Percentiles rank a stretch among this genome's conserved stretches.
Conservation (phyloP, 2,888 invertebrate genomes). For the Ditula angustiorana region DNA sequence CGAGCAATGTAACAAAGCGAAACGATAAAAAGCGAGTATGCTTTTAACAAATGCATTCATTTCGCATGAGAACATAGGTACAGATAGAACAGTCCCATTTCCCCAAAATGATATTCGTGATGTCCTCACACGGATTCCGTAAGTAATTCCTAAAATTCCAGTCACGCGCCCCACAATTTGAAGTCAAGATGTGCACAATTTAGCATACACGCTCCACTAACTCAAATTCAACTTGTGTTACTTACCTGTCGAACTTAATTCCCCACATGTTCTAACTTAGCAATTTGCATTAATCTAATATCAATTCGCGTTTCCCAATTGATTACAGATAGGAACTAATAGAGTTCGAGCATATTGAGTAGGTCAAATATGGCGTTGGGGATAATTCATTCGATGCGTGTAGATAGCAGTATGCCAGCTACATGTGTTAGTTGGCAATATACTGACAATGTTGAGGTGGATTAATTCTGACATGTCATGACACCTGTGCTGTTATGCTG, state of each 20-base stretch:
- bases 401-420: too few relatives aligned
- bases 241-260: slow-evolving; percentile 3
- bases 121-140: not conserved
- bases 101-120: slow-evolving; percentile 7
- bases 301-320: slow-evolving; percentile 20
- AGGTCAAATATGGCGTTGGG: not conserved
- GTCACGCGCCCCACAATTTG: slow-evolving; percentile 15
- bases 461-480: slow-evolving; percentile 3
- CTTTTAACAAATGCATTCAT: too few relatives aligned
- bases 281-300: slow-evolving; percentile 27
- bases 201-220: slow-evolving; percentile 6
- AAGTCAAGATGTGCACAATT: slow-evolving; percentile 17
- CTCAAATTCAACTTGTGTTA: slow-evolving; percentile 5
- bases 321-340: slow-evolving; percentile 17
- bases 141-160: not conserved
- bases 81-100: slow-evolving; percentile 3
- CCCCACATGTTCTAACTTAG: slow-evolving; percentile 10
- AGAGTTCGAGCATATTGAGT: not conserved
- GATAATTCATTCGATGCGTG: not conserved
- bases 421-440: too few relatives aligned
- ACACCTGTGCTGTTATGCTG: not conserved
- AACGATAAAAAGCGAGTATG: not conserved
- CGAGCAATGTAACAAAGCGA: not conserved
- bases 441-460: not conserved
- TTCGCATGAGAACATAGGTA: not conserved